Evolutionary conservation across 2,797 vertebrate genomes (phyloP).

Genomic region (Aythya fuligula): DNA sequence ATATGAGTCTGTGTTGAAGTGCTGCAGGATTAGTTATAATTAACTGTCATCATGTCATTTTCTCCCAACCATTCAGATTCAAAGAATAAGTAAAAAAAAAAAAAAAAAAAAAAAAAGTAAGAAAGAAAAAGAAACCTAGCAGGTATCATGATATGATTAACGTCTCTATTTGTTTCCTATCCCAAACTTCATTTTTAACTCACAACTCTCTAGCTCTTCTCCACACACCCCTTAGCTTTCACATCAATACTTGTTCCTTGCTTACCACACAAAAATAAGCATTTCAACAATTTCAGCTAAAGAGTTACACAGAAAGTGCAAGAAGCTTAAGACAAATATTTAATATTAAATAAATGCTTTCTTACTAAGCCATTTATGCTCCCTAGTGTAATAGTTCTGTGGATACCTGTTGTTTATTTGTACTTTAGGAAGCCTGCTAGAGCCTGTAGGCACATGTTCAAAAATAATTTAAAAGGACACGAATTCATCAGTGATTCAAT

Average conservation of each 20-base stretch:
- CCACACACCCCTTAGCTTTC: background rate
- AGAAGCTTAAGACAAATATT: conserved; percentile 50
- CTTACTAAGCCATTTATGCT: conserved; percentile 1
- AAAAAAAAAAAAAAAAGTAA: background rate
- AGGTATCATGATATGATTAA: conserved; percentile 16
- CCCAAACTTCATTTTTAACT: background rate
- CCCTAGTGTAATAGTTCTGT: conserved; percentile 11
- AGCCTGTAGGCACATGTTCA: conserved; percentile 16
- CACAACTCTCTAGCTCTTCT: background rate
- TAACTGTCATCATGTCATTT: conserved; percentile 61
- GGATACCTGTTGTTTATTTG: conserved; percentile 45
- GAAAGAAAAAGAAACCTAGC: background rate
- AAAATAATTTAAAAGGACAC: conserved; percentile 50
- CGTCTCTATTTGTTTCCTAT: conserved; percentile 24
- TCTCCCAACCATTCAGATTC: background rate
- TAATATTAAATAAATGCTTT: conserved; percentile 29
- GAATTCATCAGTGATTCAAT: conserved; percentile 25
- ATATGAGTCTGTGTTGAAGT: conserved; percentile 30
- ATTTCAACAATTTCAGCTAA: background rate
- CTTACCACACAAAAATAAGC: background rate
- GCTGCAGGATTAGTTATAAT: conserved; percentile 69
- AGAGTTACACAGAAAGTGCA: background rate
- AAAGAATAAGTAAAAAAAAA: background rate
- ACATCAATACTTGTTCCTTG: background rate
- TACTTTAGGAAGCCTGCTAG: conserved; percentile 11